Percentiles rank a stretch among this genome's conserved stretches.
phyloP scores from a whole-genome alignment of 1,140 invertebrate species.

The Galleria mellonella region DNA sequence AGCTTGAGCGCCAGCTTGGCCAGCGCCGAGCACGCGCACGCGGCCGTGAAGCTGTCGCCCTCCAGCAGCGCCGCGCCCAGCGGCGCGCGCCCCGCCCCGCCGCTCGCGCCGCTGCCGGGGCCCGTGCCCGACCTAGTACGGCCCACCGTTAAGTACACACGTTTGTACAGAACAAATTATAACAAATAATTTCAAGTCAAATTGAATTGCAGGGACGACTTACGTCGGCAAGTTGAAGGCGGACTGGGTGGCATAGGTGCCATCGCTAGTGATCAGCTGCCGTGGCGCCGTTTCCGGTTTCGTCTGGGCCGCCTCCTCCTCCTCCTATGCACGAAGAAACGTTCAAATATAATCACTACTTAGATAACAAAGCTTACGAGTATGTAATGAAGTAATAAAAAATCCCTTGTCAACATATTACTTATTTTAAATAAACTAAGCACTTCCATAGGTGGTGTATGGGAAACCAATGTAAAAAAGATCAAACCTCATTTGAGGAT shows the following conservation, averaged over 20 bases:
- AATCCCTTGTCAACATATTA: too few species aligned
- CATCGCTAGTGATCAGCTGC: conserved; percentile 95
- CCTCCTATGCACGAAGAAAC: conserved; percentile 6
- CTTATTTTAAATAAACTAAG: too few species aligned
- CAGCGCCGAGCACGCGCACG: conserved; percentile 91
- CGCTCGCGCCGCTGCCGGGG: conserved; percentile 19
- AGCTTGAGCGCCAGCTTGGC: conserved; percentile 90
- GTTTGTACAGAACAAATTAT: too few species aligned
- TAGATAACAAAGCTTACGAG: too few species aligned
- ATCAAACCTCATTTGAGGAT: too few species aligned
- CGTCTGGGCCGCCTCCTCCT: conserved; percentile 40
- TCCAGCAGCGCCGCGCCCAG: conserved; percentile 90
- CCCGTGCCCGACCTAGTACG: background rate
- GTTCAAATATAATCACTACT: too few species aligned
- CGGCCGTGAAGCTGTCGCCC: conserved; percentile 97
- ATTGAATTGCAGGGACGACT: too few species aligned
- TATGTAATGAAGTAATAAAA: too few species aligned
- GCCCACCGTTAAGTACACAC: too few species aligned
- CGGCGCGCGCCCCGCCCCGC: conserved; percentile 66
- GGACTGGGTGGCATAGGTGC: conserved; percentile 98
- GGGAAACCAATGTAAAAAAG: too few species aligned
- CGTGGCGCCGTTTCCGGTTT: conserved; percentile 26
- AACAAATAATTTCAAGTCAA: too few species aligned
- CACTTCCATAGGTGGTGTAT: too few species aligned
- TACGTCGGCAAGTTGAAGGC: conserved; percentile 90